Base-by-base conservation (phyloP, 1,140 invertebrate genomes). In the Helicoverpa zea region DNA sequence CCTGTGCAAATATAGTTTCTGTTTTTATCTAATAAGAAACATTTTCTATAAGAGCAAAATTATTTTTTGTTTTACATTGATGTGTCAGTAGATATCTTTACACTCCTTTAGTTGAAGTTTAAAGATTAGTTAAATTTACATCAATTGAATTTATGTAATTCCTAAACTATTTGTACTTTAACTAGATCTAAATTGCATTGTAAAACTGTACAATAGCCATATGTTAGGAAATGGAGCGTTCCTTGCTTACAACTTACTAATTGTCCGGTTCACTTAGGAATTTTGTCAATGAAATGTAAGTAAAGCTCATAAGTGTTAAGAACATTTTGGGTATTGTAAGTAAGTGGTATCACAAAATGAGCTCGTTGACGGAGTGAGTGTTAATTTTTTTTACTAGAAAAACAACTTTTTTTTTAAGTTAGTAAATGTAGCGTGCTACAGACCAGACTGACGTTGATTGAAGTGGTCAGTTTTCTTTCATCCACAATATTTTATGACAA, bases 111-210 rank as follows among this genome's bases (percentile, higher is more conserved):
- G 91, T 94, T 94, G 82, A 89, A 84, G 87, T 85, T 78, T 89
- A 87, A 93, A 90, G 82, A 90, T 95, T 95, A 95, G 93, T 94
- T 95, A 94, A 95, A 94, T 95, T 94, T 91, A 90, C 88, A 89
- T 92, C 82, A 88, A 88, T 92, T 94, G 88, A 94, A 92, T 90
- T 91, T 88, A 90, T 94, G 91, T 95, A 93, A 90, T 90, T 95
- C 91, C 90, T 94, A 91, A 93, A 94, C 86, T 92, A 91, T 93
- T 94, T 94, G 92, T 95, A 95, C 92, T 95, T 94, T 95, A 94
- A 95, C 91, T 94, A 95, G 93, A 90, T 91, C 90, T 95, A 94
- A 94, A 95, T 94, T 93, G 83, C 91, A 94, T 93, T 94, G 92
- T 94, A 89, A 92, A 94, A 92, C 85, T 94, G 89, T 93, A 92